Conservation (phyloP, 1,140 invertebrate genomes). For the Laodelphax striatellus region DNA sequence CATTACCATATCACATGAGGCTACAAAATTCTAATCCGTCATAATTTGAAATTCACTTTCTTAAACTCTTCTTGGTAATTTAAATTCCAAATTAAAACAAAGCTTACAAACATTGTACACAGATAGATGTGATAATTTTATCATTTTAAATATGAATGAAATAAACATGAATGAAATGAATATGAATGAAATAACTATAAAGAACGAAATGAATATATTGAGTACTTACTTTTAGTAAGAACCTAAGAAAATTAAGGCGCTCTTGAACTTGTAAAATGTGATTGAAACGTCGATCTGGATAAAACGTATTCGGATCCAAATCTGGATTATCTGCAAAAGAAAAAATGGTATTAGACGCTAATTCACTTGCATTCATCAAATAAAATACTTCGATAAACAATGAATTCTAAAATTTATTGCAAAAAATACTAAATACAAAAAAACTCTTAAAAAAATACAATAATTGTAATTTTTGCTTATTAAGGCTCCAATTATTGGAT, state of each 20-base stretch:
- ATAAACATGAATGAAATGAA: background rate
- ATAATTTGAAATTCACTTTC: no score
- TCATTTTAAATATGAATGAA: background rate
- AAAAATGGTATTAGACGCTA: background rate
- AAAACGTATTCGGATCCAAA: conserved; percentile 67
- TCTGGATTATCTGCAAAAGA: conserved; percentile 48
- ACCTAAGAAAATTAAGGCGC: conserved; percentile 86
- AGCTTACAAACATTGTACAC: no score
- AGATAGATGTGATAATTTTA: no score
- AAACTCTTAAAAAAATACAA: no score
- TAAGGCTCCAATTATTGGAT: no score
- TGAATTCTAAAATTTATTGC: no score
- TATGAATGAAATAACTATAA: background rate
- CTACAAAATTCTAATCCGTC: no score
- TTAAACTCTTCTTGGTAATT: no score
- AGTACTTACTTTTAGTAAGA: conserved; percentile 55
- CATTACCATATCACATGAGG: no score
- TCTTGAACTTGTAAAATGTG: conserved; percentile 90
- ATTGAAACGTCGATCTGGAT: conserved; percentile 81
- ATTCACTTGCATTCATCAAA: background rate
- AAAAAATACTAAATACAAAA: no score
- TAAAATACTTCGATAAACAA: background rate
- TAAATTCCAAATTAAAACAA: no score
- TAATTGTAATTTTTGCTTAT: no score
- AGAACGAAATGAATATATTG: background rate